These are phyloP conservation scores for Pollenia labialis DNA, from an alignment of 2,888 invertebrate species.

Conservation along the genomic window DNA sequence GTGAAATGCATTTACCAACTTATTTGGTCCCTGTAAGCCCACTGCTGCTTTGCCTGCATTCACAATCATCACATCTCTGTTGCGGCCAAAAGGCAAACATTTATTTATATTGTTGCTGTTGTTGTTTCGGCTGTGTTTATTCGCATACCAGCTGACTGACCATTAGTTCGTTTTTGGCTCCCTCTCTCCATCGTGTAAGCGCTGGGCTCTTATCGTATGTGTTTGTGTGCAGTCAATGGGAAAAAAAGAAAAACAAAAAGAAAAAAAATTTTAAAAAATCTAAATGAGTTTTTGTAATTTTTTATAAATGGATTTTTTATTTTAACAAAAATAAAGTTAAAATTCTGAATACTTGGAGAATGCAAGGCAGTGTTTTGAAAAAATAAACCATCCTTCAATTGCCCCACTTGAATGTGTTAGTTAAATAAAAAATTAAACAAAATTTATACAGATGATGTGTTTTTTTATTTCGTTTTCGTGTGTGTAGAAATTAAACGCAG, in stretches of 20 bases:
- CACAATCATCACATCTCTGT: conserved; percentile 51
- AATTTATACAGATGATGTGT: conserved; percentile 36
- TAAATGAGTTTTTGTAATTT: conserved; percentile 73
- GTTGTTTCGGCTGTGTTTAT: conserved; percentile 35
- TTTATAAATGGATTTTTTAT: conserved; percentile 47
- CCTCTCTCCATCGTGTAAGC: conserved; percentile 18
- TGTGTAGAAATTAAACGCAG: conserved; percentile 33
- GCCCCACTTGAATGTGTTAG: conserved; percentile 47
- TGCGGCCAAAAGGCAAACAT: conserved; percentile 67
- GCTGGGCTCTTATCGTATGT: conserved; percentile 11
- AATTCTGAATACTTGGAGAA: conserved; percentile 50
- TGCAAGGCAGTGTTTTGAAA: conserved; percentile 33
- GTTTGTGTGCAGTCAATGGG: conserved; percentile 55
- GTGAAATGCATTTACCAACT: conserved; percentile 63
- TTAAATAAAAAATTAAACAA: conserved; percentile 38
- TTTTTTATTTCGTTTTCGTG: conserved; percentile 48
- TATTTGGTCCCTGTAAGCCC: conserved; percentile 13
- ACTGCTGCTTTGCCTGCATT: conserved; percentile 35
- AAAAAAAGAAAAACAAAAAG: conserved; percentile 34
- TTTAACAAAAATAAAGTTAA: conserved; percentile 62
- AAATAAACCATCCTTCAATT: conserved; percentile 40
- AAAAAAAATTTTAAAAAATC: conserved; percentile 58
- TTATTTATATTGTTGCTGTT: conserved; percentile 52
- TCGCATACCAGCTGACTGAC: conserved; percentile 60
- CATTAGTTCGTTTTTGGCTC: conserved; percentile 56